A percentile compares a stretch with the other conserved stretches of the same genome.
These are phyloP conservation scores for Escarpia spicata DNA, from an alignment of 2,888 invertebrate species.

Conservation along the genomic window DNA sequence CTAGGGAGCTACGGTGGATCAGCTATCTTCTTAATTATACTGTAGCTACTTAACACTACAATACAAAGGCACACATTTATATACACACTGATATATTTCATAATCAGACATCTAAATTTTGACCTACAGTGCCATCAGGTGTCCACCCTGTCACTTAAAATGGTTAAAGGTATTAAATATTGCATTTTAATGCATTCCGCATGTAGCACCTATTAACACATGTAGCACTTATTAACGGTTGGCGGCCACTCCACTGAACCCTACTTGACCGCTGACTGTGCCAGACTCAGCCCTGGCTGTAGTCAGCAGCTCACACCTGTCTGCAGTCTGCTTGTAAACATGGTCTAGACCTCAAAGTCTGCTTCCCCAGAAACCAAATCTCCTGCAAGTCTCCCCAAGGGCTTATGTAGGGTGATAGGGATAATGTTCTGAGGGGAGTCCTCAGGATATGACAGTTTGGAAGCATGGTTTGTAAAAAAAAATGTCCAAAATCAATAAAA, in stretches of 20 bases:
- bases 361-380: background rate
- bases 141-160: background rate
- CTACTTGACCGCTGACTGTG: background rate
- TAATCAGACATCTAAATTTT: background rate
- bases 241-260: background rate
- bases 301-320: background rate
- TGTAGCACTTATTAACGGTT: slow-evolving; percentile 1
- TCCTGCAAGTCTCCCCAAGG: background rate
- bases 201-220: background rate
- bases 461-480: background rate
- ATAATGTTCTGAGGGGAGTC: background rate
- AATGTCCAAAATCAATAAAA: background rate
- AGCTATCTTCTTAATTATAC: no score
- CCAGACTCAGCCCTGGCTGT: background rate
- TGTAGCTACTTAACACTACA: background rate
- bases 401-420: background rate
- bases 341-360: background rate
- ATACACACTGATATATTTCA: background rate
- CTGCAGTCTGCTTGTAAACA: background rate
- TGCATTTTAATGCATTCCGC: background rate
- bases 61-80: background rate
- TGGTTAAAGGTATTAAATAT: background rate
- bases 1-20: no score
- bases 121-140: background rate
- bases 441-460: background rate